Conservation (phyloP, 2,113 vertebrate species). For the Nothoprocta pentlandii region DNA sequence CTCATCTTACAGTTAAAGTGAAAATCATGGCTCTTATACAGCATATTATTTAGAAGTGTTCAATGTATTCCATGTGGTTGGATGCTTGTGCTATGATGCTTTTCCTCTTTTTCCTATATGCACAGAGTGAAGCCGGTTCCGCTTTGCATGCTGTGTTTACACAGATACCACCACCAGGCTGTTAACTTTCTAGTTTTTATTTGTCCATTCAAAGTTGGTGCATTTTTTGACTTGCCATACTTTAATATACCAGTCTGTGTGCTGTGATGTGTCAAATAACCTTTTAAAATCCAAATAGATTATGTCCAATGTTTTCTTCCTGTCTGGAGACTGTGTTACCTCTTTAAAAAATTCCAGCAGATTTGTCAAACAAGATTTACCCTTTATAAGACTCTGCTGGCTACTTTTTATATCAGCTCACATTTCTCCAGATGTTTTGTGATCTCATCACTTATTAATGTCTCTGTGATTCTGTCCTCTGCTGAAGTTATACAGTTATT, state of each 20-base stretch:
- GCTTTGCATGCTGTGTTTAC: neutral
- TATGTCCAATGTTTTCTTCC: conserved; percentile 54
- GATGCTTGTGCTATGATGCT: neutral
- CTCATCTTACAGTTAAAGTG: neutral
- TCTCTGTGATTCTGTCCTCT: conserved; percentile 53
- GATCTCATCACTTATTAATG: conserved; percentile 62
- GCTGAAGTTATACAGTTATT: conserved; percentile 65
- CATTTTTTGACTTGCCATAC: conserved; percentile 14
- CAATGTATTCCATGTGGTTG: neutral
- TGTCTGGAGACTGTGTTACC: conserved; percentile 57
- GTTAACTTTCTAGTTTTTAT: neutral
- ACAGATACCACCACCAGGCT: neutral
- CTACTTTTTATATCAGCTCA: conserved; percentile 65
- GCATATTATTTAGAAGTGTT: neutral
- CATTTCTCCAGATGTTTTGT: conserved; percentile 66
- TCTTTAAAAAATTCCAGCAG: conserved; percentile 53
- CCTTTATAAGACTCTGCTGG: conserved; percentile 38
- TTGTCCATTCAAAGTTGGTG: neutral
- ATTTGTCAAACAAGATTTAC: conserved; percentile 58
- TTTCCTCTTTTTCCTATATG: neutral
- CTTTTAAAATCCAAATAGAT: conserved; percentile 48
- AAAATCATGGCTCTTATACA: neutral
- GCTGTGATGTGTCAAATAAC: conserved; percentile 65
- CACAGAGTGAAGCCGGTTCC: neutral
- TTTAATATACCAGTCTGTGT: neutral